phyloP scores from a whole-genome alignment of 2,113 vertebrate genomes.

The Mormyrus lacerda region DNA sequence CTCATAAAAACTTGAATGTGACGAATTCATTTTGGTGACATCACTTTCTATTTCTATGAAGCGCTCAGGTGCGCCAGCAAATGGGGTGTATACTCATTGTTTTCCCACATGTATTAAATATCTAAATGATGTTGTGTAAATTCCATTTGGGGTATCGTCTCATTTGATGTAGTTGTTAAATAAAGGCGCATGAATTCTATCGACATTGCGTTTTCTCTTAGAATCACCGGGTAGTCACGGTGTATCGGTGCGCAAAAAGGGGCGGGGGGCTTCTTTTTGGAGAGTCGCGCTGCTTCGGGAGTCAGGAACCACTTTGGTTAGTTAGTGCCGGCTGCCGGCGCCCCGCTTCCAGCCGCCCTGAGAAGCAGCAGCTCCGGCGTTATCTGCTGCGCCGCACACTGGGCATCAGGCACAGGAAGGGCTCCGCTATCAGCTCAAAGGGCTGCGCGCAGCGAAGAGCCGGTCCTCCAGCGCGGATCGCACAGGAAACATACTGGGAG shows the following conservation, averaged over 20 bases:
- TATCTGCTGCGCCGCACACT: slow-evolving; percentile 34
- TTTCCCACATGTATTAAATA: neutral
- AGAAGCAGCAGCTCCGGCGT: slow-evolving; percentile 21
- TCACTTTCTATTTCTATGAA: neutral
- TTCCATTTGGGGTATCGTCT: neutral
- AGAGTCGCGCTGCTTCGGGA: neutral
- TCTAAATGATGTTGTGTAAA: neutral
- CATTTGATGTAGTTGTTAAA: neutral
- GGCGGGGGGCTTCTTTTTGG: neutral
- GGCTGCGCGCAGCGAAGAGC: slow-evolving; percentile 9
- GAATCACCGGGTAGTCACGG: neutral
- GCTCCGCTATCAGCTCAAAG: slow-evolving; percentile 27
- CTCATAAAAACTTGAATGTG: neutral
- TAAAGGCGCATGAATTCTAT: neutral
- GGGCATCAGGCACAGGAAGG: slow-evolving; percentile 27
- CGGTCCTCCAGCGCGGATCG: neutral
- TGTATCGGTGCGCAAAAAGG: neutral
- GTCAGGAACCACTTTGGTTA: neutral
- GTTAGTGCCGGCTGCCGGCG: slow-evolving; percentile 22
- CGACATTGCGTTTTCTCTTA: neutral
- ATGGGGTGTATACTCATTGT: neutral
- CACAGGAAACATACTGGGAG: neutral
- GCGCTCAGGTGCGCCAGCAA: neutral
- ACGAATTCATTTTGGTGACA: neutral
- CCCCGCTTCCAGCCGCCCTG: slow-evolving; percentile 40